Base-by-base conservation (phyloP, 2,797 vertebrate species). In the Catamblyrhynchus diadema region DNA sequence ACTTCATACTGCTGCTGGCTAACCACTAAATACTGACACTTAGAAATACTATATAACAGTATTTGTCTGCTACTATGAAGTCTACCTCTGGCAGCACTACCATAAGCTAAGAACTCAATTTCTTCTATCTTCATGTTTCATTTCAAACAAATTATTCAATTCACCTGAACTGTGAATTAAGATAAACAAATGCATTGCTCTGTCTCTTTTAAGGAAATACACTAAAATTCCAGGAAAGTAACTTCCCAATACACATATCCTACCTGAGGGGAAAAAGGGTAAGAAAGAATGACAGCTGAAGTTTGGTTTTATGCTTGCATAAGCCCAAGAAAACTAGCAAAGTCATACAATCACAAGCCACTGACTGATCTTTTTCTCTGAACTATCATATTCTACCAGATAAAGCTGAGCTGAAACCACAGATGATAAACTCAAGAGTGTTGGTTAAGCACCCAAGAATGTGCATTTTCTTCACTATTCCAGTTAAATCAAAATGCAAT, bases 251-350 rank as follows among this genome's bases (percentile, higher is more conserved):
- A 61, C 24, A 57, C 9, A 78, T 9, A 81, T 15, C 7, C 30
- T 21, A 25, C 2, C 2, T 62, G 7, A 78, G 6, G 8, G 1
- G 3, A 48, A 5, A 10, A 28, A 73, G 6, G 7, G 15, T 35
- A 62, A 60, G 19, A 62, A 20, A 59, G 21, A 79, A 35, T 2
- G 4, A 57, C 13, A 69, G 35, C 22, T 32, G 20, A 41, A 81
- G 19, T 15, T 72, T 45, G 18, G 25, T 21, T 84, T 73, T 30
- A 44, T 15, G 35, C 11, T 57, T 57, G 7, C 20, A 39, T 33
- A 80, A 79, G 8, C 13, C 24, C 41, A 44, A 81, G 56, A 73
- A 77, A 80, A 66, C 27, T 20, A 73, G 30, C 13, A 33, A 14
- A 20, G 9, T 4, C 44, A 35, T 28, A 25, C 19, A 80, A 32